Evolutionary conservation across 2,888 invertebrate species (phyloP).

Genomic region (Caenorhabditis sp.): DNA sequence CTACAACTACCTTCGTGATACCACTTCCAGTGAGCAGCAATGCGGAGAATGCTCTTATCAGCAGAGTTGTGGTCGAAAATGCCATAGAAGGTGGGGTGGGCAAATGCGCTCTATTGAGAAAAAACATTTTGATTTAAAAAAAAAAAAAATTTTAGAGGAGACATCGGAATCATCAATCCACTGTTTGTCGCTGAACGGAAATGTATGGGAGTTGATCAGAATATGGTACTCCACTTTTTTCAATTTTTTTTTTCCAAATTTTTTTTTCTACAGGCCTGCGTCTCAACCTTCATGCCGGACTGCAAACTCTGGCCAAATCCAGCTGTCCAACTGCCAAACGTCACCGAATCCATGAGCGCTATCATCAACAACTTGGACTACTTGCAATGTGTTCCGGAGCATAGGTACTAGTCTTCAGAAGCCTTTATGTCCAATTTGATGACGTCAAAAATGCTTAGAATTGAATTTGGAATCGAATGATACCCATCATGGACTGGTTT

Average conservation of each 20-base stretch:
- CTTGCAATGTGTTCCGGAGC: conserved; percentile 78
- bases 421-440: no score
- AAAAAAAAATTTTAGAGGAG: conserved; percentile 72
- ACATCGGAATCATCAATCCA: conserved; percentile 79
- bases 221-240: conserved; percentile 29
- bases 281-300: conserved; percentile 70
- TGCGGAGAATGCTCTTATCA: conserved; percentile 81
- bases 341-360: conserved; percentile 78
- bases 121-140: no score
- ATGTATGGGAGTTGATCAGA: conserved; percentile 80
- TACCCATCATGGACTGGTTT: no score
- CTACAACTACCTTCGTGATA: conserved; percentile 79
- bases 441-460: no score
- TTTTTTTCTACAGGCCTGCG: no score
- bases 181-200: conserved; percentile 82
- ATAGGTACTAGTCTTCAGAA: no score
- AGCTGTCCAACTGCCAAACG: conserved; percentile 77
- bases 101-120: no score
- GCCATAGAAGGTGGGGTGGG: conserved; percentile 77
- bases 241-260: no score
- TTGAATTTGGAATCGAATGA: no score
- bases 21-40: conserved; percentile 78
- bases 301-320: conserved; percentile 82
- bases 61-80: conserved; percentile 80
- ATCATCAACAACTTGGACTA: conserved; percentile 81